Conservation (phyloP, 2,888 invertebrate genomes). For the Lithophane leautieri region DNA sequence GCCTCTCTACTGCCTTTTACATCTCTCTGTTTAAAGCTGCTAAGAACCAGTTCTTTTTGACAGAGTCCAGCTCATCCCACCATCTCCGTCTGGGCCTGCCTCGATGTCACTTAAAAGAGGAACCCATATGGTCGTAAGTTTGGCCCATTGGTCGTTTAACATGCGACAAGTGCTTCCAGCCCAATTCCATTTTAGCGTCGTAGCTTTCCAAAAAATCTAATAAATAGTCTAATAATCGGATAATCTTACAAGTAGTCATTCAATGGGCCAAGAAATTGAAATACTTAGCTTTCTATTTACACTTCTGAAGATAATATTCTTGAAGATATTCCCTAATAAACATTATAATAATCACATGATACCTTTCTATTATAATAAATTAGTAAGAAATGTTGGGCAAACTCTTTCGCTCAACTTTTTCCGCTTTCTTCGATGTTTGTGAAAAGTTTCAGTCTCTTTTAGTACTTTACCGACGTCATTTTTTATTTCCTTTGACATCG, state of each 20-base stretch:
- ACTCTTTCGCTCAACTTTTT: slow-evolving; percentile 60
- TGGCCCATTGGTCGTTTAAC: too few species aligned
- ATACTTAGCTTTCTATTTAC: neutral
- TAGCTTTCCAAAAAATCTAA: too few species aligned
- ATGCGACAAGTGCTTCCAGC: too few species aligned
- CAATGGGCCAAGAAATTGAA: neutral
- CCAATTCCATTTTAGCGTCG: too few species aligned
- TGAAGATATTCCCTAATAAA: slow-evolving; percentile 13
- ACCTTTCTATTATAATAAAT: slow-evolving; percentile 54
- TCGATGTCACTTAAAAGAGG: too few species aligned
- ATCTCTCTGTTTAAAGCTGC: too few species aligned
- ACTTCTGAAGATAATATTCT: slow-evolving; percentile 5
- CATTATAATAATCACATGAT: slow-evolving; percentile 13
- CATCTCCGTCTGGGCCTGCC: too few species aligned
- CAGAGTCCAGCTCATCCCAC: too few species aligned
- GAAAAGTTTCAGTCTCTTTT: slow-evolving; percentile 50
- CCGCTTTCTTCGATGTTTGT: slow-evolving; percentile 56
- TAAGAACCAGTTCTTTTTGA: too few species aligned
- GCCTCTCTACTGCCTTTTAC: too few species aligned
- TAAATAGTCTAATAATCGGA: too few species aligned
- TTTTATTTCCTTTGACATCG: slow-evolving; percentile 47
- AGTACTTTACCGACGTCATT: slow-evolving; percentile 53
- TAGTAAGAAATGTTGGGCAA: slow-evolving; percentile 44
- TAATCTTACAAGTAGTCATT: neutral
- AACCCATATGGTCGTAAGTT: too few species aligned